Percentiles rank a stretch among this genome's conserved stretches.
phyloP scores from a whole-genome alignment of 2,888 invertebrate species.

The Nephrotoma appendiculata region DNA sequence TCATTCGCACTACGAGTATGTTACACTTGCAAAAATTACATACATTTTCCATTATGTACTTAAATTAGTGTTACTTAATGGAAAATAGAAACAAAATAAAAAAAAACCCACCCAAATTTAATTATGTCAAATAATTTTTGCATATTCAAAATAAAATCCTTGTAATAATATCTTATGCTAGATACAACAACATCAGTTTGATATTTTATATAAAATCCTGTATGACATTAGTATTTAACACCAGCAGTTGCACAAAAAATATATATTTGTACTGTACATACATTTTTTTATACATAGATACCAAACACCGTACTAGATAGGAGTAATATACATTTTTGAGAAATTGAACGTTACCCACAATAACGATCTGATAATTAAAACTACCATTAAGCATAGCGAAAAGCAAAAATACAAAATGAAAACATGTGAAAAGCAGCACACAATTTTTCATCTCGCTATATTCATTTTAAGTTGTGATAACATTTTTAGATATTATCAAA shows the following conservation, averaged over 20 bases:
- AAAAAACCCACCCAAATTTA: neutral
- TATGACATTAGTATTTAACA: neutral
- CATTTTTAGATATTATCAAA: neutral
- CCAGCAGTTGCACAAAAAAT: neutral
- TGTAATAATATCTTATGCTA: neutral
- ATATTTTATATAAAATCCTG: neutral
- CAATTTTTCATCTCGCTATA: neutral
- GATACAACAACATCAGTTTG: neutral
- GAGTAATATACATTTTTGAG: neutral
- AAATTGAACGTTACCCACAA: neutral
- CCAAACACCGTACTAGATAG: neutral
- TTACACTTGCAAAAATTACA: neutral
- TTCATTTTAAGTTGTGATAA: neutral
- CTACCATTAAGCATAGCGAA: neutral
- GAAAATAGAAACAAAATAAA: neutral
- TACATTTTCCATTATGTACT: neutral
- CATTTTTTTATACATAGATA: neutral
- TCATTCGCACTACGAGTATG: too few relatives aligned
- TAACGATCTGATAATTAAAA: conserved; percentile 4
- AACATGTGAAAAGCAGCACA: neutral
- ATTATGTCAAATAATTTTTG: neutral
- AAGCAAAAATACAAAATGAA: neutral
- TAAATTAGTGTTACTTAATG: neutral
- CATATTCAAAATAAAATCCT: neutral
- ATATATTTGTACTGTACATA: neutral